These are phyloP conservation scores for Scaptodrosophila latifasciaeformis DNA, from an alignment of 2,888 invertebrate species.

Conservation along the genomic window DNA sequence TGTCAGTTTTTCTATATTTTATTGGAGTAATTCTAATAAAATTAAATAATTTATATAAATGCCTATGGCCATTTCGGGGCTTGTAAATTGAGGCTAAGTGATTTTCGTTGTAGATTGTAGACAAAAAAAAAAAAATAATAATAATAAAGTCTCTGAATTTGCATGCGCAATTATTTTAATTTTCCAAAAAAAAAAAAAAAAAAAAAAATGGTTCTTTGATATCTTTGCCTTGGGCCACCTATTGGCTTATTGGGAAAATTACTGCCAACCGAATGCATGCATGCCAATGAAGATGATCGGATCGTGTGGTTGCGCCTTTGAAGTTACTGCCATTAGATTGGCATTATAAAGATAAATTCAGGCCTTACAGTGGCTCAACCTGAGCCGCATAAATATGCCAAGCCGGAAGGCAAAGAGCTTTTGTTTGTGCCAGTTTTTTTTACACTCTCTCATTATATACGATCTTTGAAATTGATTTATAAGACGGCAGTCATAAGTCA, in stretches of 20 bases:
- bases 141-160: not conserved
- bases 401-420: constrained; percentile 26
- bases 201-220: too few relatives aligned
- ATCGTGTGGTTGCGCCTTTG: too few relatives aligned
- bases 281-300: constrained; percentile 47
- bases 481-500: too few relatives aligned
- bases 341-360: constrained; percentile 50
- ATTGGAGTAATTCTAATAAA: constrained; percentile 54
- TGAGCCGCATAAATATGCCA: constrained; percentile 59
- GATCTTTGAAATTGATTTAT: too few relatives aligned
- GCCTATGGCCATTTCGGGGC: constrained; percentile 13
- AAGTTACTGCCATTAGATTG: constrained; percentile 36
- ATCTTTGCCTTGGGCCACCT: too few relatives aligned
- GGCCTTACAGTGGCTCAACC: constrained; percentile 35
- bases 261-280: constrained; percentile 30
- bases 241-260: too few relatives aligned
- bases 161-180: too few relatives aligned
- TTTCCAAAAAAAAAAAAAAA: too few relatives aligned
- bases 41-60: constrained; percentile 65
- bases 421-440: not conserved
- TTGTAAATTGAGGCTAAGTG: constrained; percentile 65
- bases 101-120: constrained; percentile 60
- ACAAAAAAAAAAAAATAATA: constrained; percentile 14
- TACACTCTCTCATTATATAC: too few relatives aligned
- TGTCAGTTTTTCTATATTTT: constrained; percentile 37